phyloP scores from a whole-genome alignment of 2,797 vertebrate species.

The Sarcophilus harrisii region DNA sequence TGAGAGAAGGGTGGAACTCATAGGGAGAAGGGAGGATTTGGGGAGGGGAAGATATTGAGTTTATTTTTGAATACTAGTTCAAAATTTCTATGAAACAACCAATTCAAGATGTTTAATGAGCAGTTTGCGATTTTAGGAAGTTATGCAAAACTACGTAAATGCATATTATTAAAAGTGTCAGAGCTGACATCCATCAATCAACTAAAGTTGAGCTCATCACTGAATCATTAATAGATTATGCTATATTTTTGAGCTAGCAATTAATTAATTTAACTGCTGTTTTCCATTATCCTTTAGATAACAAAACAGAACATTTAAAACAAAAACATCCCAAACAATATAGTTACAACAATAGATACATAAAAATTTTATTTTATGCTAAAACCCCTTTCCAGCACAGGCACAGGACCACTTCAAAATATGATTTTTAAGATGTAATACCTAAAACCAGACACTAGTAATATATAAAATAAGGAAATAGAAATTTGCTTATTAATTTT shows the following conservation, averaged over 20 bases:
- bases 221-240: not conserved
- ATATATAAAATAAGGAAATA: not conserved
- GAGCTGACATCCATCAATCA: not conserved
- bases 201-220: not conserved
- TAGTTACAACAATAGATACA: not conserved
- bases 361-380: not conserved
- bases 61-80: not conserved
- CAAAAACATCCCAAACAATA: not conserved
- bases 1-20: not conserved
- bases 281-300: not conserved
- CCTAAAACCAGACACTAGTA: not conserved
- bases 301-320: not conserved
- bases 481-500: not conserved
- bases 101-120: not conserved
- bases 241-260: not conserved
- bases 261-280: not conserved
- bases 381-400: not conserved
- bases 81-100: not conserved
- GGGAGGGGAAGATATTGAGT: not conserved
- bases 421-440: not conserved
- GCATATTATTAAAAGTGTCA: not conserved
- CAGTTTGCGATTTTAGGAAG: not conserved
- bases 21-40: not conserved
- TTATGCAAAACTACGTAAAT: not conserved
- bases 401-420: not conserved